Evolutionary conservation across 2,113 vertebrate species (phyloP).

Genomic region (Murina feae): DNA sequence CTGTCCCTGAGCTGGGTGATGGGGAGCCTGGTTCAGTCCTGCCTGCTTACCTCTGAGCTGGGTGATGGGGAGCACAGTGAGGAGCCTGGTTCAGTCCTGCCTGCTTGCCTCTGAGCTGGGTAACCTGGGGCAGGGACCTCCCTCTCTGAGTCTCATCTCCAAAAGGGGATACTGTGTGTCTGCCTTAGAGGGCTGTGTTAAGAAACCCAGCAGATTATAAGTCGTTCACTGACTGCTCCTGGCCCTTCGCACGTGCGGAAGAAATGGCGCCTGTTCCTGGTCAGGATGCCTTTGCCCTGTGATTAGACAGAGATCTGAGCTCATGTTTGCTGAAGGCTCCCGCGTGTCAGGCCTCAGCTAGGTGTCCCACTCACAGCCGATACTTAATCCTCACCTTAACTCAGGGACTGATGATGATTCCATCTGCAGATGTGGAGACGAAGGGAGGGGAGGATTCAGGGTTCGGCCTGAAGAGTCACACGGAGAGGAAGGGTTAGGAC

Average conservation of each 20-base stretch:
- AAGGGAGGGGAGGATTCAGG: background rate
- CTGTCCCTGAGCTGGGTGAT: no score
- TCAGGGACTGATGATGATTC: no score
- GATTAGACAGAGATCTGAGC: background rate
- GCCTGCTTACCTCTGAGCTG: background rate
- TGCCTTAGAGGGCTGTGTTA: background rate
- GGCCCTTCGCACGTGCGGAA: background rate
- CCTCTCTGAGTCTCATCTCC: background rate
- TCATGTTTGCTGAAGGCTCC: background rate
- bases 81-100: background rate
- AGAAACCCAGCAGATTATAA: background rate
- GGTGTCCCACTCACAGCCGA: rapidly evolving
- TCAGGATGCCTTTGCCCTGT: background rate
- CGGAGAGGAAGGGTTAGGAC: background rate
- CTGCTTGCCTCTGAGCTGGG: background rate
- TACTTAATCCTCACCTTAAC: background rate
- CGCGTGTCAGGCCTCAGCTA: background rate
- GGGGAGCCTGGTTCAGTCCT: no score
- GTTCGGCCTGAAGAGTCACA: background rate
- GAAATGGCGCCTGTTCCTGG: background rate
- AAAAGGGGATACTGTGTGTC: background rate
- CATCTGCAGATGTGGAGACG: background rate
- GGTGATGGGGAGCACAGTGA: rapidly evolving
- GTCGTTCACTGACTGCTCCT: background rate
- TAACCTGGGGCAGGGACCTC: background rate